A percentile compares a stretch with the other conserved stretches of the same genome.
Conservation (phyloP, 1,140 invertebrate genomes). For the Sinonovacula constricta region DNA sequence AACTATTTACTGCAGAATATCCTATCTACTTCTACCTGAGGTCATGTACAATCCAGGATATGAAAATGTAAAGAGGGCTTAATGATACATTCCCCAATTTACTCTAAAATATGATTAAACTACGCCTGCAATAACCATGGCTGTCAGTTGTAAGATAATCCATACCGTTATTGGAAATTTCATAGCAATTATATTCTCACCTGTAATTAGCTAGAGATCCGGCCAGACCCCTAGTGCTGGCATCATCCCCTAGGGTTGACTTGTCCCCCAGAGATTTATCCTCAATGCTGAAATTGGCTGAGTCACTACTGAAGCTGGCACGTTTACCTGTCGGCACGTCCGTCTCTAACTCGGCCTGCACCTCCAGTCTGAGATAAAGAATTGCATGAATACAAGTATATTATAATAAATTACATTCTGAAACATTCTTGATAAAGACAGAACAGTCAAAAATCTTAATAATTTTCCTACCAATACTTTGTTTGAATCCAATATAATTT, state of each 20-base stretch:
- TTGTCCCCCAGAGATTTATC: slow-evolving; percentile 82
- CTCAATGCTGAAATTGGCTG: slow-evolving; percentile 84
- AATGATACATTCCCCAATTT: too few species aligned
- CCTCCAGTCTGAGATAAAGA: slow-evolving; percentile 82
- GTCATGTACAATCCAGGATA: too few species aligned
- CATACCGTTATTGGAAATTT: not conserved
- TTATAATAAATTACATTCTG: too few species aligned
- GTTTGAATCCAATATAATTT: too few species aligned
- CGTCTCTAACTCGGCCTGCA: slow-evolving; percentile 87
- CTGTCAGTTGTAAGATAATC: not conserved
- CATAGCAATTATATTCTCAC: slow-evolving; percentile 59
- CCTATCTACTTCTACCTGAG: too few species aligned
- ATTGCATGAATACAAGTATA: too few species aligned
- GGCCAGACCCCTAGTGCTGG: slow-evolving; percentile 86
- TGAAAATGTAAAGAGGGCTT: too few species aligned
- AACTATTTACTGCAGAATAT: too few species aligned
- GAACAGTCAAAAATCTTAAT: too few species aligned
- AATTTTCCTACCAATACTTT: too few species aligned
- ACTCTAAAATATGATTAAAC: not conserved
- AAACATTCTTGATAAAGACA: too few species aligned
- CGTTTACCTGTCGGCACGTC: slow-evolving; percentile 80
- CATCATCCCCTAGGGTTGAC: slow-evolving; percentile 83
- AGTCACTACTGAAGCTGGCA: slow-evolving; percentile 87
- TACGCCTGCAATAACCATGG: not conserved
- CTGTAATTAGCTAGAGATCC: slow-evolving; percentile 88